Base-by-base conservation (phyloP, 2,797 vertebrate genomes). In the Harpia harpyja region DNA sequence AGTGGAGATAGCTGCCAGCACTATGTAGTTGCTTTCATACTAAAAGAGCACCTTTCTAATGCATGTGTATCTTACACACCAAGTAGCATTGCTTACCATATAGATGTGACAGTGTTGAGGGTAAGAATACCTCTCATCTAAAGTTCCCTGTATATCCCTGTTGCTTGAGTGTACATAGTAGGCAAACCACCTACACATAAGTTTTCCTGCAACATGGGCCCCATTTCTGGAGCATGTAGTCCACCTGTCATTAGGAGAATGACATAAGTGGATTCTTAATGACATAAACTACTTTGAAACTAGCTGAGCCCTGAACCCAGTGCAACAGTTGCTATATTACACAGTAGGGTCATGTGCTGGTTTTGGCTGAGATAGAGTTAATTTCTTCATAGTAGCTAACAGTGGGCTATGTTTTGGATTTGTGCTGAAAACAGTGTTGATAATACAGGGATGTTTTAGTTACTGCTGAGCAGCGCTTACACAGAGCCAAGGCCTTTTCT, bases 61-160 rank as follows among this genome's bases (percentile, higher is more conserved):
- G 19, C 4, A 4, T 7, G 9, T 46, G 0, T 49, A 10, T 19
- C 4, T 67, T 44, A 5, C 6, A 10, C n/a, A 43, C 9, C 14
- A 64, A 35, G 10, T 13, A 25, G 16, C 5, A 11, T 37, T 67
- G n/a, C 22, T 65, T 81, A 46, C 46, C 83, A 19, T 20, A 7
- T n/a, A 61, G 61, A 32, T 37, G 14, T 8, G 39, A 4, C 15
- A 16, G 32, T n/a, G 30, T 4, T 60, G 67, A 63, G 32, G 72
- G 27, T 53, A 49, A 22, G 67, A 76, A 37, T 57, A 35, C 18
- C 2, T 54, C 30, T 64, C 21, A 8, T 28, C 44, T 28, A 8
- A 23, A 75, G 10, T 35, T 78, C 44, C 43, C 10, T 21, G 6
- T 37, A 12, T 46, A 35, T 63, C 18, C 44, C 15, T n/a, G 4